Conservation (phyloP, 2,797 vertebrate species). For the Lutra lutra region DNA sequence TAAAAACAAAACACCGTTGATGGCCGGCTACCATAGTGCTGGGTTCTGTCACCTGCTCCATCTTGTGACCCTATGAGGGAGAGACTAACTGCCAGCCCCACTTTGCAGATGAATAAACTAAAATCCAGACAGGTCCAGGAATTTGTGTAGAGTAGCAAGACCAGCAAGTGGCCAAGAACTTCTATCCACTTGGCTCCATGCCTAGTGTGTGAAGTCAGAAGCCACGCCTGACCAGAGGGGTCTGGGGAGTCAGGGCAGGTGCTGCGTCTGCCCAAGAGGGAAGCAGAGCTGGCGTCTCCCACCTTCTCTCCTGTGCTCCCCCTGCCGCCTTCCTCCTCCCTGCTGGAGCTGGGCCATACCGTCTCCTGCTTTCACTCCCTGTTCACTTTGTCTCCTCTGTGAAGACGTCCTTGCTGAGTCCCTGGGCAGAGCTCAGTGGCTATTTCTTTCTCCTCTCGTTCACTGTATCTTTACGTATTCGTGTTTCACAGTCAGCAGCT, state of each 20-base stretch:
- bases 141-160: not conserved
- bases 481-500: not conserved
- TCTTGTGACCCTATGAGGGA: not conserved
- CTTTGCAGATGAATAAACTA: not conserved
- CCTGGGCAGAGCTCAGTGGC: not conserved
- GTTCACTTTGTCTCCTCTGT: not conserved
- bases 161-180: not conserved
- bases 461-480: not conserved
- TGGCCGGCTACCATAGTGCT: not conserved
- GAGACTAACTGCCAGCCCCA: not conserved
- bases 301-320: not conserved
- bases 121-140: not conserved
- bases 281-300: not conserved
- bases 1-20: not conserved
- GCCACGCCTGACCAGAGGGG: not conserved
- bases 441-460: not conserved
- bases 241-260: fast-evolving
- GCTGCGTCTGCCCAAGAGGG: fast-evolving
- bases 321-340: not conserved
- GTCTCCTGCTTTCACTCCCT: not conserved
- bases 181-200: not conserved
- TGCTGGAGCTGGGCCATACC: not conserved
- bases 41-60: not conserved
- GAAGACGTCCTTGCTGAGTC: not conserved
- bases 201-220: not conserved